Conservation (phyloP, 2,113 vertebrate genomes). For the Crotalus helleri region DNA sequence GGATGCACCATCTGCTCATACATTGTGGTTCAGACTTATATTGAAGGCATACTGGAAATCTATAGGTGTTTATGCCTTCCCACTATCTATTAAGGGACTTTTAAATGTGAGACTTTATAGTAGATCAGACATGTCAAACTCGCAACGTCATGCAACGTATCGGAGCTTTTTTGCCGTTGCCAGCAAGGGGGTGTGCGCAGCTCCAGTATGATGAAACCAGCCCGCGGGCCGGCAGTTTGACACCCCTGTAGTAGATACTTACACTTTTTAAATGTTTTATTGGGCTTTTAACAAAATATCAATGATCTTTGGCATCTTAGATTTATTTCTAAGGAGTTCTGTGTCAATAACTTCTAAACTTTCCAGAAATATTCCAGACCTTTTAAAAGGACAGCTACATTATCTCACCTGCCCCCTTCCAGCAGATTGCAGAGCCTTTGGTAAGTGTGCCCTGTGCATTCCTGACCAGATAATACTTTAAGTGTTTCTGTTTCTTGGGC, state of each 20-base stretch:
- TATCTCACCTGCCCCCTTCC: constrained; percentile 88
- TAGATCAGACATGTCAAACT: not conserved
- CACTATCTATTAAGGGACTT: not conserved
- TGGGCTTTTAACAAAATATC: not conserved
- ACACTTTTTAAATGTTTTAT: not conserved
- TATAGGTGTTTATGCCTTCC: not conserved
- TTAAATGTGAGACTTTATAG: not conserved
- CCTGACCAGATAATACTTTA: constrained; percentile 88
- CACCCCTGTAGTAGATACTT: no score
- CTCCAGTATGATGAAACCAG: no score
- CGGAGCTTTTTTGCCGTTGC: no score
- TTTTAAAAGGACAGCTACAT: constrained; percentile 37
- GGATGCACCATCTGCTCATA: not conserved
- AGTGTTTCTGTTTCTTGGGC: constrained; percentile 98
- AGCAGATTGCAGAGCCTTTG: constrained; percentile 89
- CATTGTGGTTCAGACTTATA: not conserved
- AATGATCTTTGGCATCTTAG: constrained; percentile 7
- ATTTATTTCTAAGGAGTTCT: constrained; percentile 24
- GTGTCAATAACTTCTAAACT: constrained; percentile 9
- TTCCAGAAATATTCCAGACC: constrained; percentile 50
- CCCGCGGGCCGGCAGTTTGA: no score
- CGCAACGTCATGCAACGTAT: no score
- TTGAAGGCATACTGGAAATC: not conserved
- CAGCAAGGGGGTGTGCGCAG: no score
- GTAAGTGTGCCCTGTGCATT: constrained; percentile 86